Evolutionary conservation across 2,113 vertebrate species (phyloP).

Genomic region (Narcine bancroftii): DNA sequence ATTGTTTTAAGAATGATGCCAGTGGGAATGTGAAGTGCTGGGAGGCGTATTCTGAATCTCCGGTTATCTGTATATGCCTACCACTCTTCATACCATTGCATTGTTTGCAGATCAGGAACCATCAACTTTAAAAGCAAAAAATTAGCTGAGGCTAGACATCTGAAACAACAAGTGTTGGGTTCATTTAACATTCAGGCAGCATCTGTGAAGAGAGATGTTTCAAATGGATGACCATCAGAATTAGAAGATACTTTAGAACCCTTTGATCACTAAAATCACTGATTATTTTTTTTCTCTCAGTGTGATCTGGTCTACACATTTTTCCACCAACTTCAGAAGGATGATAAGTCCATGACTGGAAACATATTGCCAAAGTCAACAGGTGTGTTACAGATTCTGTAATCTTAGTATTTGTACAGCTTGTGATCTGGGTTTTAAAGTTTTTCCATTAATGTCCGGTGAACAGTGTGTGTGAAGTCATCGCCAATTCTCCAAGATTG

Average conservation of each 20-base stretch:
- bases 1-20: background rate
- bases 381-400: constrained; percentile 53
- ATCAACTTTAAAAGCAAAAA: background rate
- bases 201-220: too few species aligned
- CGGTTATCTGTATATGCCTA: too few species aligned
- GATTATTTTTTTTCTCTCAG: constrained; percentile 50
- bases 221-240: too few species aligned
- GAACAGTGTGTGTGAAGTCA: background rate
- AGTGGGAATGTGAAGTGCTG: background rate
- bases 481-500: background rate
- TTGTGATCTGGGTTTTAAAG: background rate
- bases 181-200: too few species aligned
- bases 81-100: background rate
- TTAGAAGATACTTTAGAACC: background rate
- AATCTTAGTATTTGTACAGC: background rate
- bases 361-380: constrained; percentile 57
- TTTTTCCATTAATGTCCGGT: background rate
- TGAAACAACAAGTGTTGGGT: too few species aligned
- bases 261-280: background rate
- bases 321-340: constrained; percentile 77
- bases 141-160: too few species aligned
- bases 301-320: constrained; percentile 90
- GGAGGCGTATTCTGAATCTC: background rate
- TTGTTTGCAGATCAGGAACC: background rate
- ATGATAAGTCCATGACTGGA: constrained; percentile 62